Conservation (phyloP, 1,140 invertebrate species). For the Trachymyrmex cornetzi region DNA sequence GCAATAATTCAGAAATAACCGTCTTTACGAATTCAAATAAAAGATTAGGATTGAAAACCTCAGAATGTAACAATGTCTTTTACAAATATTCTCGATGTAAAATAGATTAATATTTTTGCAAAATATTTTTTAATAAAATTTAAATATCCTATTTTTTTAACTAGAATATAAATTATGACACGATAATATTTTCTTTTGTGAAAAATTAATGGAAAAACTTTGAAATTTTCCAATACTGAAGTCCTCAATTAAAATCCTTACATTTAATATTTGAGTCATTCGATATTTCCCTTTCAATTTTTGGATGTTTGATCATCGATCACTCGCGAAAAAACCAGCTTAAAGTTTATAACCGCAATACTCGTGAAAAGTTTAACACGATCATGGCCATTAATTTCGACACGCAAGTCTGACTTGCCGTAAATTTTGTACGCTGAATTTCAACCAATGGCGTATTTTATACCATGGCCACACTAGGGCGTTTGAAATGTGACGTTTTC, state of each 20-base stretch:
- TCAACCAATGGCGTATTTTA: slow-evolving; percentile 30
- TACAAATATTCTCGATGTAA: neutral
- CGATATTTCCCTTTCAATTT: neutral
- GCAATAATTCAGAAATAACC: slow-evolving; percentile 15
- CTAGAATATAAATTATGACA: neutral
- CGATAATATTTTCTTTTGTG: neutral
- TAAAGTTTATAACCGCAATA: slow-evolving; percentile 4
- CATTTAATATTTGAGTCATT: neutral
- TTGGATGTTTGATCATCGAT: neutral
- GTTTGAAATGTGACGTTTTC: slow-evolving; percentile 9
- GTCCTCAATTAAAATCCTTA: neutral
- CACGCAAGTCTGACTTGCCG: slow-evolving; percentile 3
- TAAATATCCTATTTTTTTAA: neutral
- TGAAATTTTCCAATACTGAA: neutral
- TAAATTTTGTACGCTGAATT: slow-evolving; percentile 30
- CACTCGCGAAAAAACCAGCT: neutral
- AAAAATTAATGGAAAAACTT: neutral
- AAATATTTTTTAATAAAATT: neutral
- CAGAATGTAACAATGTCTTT: neutral
- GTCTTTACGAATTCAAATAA: neutral
- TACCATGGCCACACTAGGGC: neutral
- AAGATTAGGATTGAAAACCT: neutral
- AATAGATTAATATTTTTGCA: neutral
- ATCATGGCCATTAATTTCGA: neutral
- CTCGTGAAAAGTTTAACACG: slow-evolving; percentile 40